Evolutionary conservation across 2,113 vertebrate species (phyloP).

Genomic region (Clupea harengus): DNA sequence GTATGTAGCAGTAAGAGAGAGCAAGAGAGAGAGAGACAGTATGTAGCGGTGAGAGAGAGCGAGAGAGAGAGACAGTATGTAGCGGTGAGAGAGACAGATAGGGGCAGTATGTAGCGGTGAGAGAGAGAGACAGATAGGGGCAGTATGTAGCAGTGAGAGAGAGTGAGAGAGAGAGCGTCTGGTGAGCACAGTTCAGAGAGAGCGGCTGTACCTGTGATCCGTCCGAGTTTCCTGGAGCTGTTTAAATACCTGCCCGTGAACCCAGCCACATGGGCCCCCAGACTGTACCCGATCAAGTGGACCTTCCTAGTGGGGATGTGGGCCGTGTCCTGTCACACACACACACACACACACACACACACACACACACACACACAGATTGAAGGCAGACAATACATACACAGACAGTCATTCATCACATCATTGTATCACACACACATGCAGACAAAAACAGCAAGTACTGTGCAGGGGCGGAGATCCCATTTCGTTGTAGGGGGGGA

Average conservation of each 20-base stretch:
- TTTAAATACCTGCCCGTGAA: conserved; percentile 79
- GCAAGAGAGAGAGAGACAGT: too few relatives aligned
- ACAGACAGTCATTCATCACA: not conserved
- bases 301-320: conserved; percentile 70
- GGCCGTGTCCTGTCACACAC: conserved; percentile 64
- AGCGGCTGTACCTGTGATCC: conserved; percentile 68
- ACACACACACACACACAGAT: not conserved
- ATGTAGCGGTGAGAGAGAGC: too few relatives aligned
- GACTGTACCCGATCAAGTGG: conserved; percentile 85
- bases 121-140: too few relatives aligned
- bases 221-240: conserved; percentile 73
- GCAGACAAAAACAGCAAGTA: not conserved
- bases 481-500: too few relatives aligned
- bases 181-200: not conserved
- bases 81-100: too few relatives aligned
- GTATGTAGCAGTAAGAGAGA: too few relatives aligned
- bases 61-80: too few relatives aligned
- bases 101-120: too few relatives aligned
- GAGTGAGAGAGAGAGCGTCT: too few relatives aligned
- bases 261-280: conserved; percentile 84
- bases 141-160: too few relatives aligned
- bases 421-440: not conserved
- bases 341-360: conserved; percentile 8
- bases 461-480: too few relatives aligned
- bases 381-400: not conserved